Conservation (phyloP, 2,888 invertebrate species). For the Calliphora vomitoria region DNA sequence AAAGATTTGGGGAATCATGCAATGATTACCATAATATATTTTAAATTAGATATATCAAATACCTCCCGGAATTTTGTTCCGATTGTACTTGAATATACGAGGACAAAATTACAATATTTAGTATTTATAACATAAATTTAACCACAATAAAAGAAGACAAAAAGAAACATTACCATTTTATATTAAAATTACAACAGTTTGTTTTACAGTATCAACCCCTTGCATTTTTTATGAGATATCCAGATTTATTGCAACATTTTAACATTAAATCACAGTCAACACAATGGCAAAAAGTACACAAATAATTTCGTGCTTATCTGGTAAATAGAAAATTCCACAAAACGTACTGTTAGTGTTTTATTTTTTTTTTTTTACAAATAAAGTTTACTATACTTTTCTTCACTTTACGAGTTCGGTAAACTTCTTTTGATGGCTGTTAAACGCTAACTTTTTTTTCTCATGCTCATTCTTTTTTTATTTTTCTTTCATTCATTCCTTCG, state of each 20-base stretch:
- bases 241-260: constrained; percentile 42
- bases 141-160: background rate
- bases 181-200: constrained; percentile 11
- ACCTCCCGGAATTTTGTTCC: too few relatives aligned
- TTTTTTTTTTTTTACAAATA: constrained; percentile 18
- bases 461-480: background rate
- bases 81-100: too few relatives aligned
- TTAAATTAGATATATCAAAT: too few relatives aligned
- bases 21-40: too few relatives aligned
- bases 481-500: background rate
- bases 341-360: constrained; percentile 53
- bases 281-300: constrained; percentile 49
- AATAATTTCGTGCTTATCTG: constrained; percentile 65
- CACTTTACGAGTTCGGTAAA: constrained; percentile 41
- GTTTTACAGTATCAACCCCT: background rate
- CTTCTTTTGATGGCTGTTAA: constrained; percentile 64
- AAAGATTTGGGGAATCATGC: too few relatives aligned
- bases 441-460: constrained; percentile 47
- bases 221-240: constrained; percentile 9
- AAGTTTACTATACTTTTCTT: constrained; percentile 49
- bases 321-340: constrained; percentile 61
- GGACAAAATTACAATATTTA: too few relatives aligned
- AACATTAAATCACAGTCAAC: constrained; percentile 39
- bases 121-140: background rate
- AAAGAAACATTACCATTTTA: background rate